Evolutionary conservation across 2,797 vertebrate genomes (phyloP), one percentile per base, ranked within the genome.

Genomic region (Lepus oiostolus): DNA sequence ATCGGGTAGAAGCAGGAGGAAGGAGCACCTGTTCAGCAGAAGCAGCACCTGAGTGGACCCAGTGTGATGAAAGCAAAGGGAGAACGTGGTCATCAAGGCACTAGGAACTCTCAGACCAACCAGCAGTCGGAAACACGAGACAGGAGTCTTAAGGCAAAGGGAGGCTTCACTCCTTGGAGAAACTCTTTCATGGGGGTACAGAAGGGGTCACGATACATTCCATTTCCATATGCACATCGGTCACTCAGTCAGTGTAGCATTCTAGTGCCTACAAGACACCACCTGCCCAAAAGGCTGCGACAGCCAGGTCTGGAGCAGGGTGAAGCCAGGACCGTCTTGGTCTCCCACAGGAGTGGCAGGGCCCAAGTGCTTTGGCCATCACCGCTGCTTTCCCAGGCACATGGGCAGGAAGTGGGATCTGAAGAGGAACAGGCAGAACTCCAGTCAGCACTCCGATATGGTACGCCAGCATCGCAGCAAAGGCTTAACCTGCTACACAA

Each of bases 21-120:
- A 63, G 70, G 11, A 84, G 21, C 28, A 81, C 35, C 12, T 50
- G 10, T 63, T 4, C 2, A 12, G 47, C 30, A 32, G 17, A 72
- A 70, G 14, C 16, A 63, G 9, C 79, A 42, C 16, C 17, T 16
- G 30, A 8, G 10, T 80, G 54, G 54, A 80, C 80, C 13, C 24
- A 75, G 58, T 50, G 65, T 38, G 62, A 71, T 35, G 80, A 95
- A 85, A 94, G 79, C 68, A 62, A 42, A 86, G 16, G 21, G 22
- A 76, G 26, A 84, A 50, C 38, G n/a, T 4, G 30, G 90, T 24
- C 28, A 75, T 50, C 4, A 47, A 72, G 19, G 2, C 32, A 74
- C 28, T 13, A 30, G 7, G n/a, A 86, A 65, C 28, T 58, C 76
- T 92, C 79, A 67, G 54, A n/a, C 52, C 58, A 16, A 32, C 21